These are phyloP conservation scores for Xyliphius kryptos DNA, from an alignment of 2,113 vertebrate species.

Conservation along the genomic window DNA sequence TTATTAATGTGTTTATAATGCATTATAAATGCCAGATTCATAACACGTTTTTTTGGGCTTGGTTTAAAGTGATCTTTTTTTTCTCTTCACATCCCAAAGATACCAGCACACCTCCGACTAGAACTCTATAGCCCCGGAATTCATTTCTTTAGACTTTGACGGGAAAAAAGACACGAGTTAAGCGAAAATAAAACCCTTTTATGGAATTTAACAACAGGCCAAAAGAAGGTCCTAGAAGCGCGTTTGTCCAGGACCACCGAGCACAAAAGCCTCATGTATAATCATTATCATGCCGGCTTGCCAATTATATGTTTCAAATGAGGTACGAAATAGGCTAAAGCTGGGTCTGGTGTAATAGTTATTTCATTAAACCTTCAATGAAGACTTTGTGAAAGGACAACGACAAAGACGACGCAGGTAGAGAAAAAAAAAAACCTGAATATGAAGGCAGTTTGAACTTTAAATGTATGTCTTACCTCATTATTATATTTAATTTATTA, in stretches of 20 bases:
- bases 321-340: conserved; percentile 53
- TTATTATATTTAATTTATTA: no score
- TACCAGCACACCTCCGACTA: conserved; percentile 37
- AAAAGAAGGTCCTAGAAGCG: conserved; percentile 44
- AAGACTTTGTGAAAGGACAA: conserved; percentile 46
- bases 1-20: no score
- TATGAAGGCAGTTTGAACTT: no score
- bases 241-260: conserved; percentile 12
- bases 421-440: conserved; percentile 8
- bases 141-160: conserved; percentile 39
- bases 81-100: conserved; percentile 42
- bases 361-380: conserved; percentile 40
- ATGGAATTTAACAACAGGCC: conserved; percentile 43
- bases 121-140: conserved; percentile 42
- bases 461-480: no score
- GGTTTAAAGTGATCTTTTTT: conserved; percentile 28
- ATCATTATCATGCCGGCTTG: conserved; percentile 45
- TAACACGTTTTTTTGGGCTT: no score
- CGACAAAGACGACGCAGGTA: neutral
- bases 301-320: conserved; percentile 54
- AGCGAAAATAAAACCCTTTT: conserved; percentile 36
- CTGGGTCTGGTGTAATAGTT: conserved; percentile 42
- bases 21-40: no score
- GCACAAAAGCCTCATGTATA: conserved; percentile 36
- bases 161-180: conserved; percentile 39